Evolutionary conservation across 2,113 vertebrate species (phyloP).

Genomic region (Shinisaurus crocodilurus): DNA sequence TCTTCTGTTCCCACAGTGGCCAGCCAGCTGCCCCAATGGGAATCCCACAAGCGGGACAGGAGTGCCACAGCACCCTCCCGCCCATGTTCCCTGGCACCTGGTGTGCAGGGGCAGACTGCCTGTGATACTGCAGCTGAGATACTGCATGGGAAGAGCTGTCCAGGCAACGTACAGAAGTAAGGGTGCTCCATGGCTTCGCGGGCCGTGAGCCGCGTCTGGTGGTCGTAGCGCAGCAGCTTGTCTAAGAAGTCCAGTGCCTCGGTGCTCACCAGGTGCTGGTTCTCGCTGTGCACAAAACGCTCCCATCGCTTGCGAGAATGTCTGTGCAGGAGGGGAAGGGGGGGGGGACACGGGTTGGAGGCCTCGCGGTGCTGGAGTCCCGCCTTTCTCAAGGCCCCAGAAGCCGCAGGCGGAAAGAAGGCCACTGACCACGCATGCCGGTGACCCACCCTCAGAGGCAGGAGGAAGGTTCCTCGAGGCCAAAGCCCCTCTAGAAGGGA

Average conservation of each 20-base stretch:
- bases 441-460: no score
- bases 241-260: slow-evolving; percentile 87
- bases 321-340: slow-evolving; percentile 48
- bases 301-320: slow-evolving; percentile 89
- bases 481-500: neutral
- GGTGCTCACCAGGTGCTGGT: slow-evolving; percentile 87
- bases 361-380: neutral
- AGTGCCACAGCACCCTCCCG: no score
- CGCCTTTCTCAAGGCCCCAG: no score
- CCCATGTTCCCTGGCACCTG: no score
- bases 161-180: slow-evolving; percentile 80
- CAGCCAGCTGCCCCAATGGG: no score
- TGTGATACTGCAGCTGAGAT: no score
- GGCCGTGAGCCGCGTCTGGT: slow-evolving; percentile 86
- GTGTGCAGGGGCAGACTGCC: no score
- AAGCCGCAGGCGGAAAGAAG: neutral
- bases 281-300: slow-evolving; percentile 88
- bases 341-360: neutral
- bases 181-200: slow-evolving; percentile 88
- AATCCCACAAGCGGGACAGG: no score
- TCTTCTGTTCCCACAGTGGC: no score
- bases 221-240: slow-evolving; percentile 88
- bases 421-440: neutral
- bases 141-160: rapidly evolving
- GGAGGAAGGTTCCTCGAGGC: neutral